Conservation (phyloP, 2,888 invertebrate genomes). For the Ormyrus nitidulus region DNA sequence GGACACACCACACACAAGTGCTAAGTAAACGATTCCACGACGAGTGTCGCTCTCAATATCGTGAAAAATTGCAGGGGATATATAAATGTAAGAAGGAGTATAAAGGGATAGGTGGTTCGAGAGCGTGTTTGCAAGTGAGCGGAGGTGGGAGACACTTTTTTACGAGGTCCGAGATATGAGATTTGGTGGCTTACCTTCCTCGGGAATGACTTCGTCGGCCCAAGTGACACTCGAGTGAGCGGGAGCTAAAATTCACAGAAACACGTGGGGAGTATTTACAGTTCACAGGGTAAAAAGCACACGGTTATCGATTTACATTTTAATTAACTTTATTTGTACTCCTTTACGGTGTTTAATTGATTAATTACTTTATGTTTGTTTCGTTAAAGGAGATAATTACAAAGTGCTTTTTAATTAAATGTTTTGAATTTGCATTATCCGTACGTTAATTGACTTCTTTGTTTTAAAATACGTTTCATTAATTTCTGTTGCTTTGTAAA, state of each 20-base stretch:
- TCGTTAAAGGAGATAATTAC: no score
- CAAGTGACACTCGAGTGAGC: conserved; percentile 32
- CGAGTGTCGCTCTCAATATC: not conserved
- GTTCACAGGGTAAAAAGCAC: conserved; percentile 12
- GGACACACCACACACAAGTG: conserved; percentile 41
- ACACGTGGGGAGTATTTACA: conserved; percentile 45
- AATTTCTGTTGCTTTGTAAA: no score
- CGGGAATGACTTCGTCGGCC: conserved; percentile 38
- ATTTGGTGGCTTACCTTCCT: conserved; percentile 48
- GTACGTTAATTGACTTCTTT: no score
- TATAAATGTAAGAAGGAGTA: not conserved
- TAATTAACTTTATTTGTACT: not conserved
- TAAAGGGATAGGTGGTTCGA: not conserved
- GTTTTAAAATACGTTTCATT: no score
- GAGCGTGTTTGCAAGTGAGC: no score
- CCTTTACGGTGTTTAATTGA: no score
- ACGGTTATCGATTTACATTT: not conserved
- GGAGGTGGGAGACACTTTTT: not conserved
- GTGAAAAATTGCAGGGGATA: not conserved
- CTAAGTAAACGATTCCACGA: conserved; percentile 26
- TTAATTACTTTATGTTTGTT: no score
- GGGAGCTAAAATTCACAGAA: conserved; percentile 54
- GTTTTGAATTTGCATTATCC: no score
- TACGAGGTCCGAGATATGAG: not conserved
- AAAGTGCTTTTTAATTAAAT: no score